Base-by-base conservation (phyloP, 2,797 vertebrate species). In the Oreortyx pictus region DNA sequence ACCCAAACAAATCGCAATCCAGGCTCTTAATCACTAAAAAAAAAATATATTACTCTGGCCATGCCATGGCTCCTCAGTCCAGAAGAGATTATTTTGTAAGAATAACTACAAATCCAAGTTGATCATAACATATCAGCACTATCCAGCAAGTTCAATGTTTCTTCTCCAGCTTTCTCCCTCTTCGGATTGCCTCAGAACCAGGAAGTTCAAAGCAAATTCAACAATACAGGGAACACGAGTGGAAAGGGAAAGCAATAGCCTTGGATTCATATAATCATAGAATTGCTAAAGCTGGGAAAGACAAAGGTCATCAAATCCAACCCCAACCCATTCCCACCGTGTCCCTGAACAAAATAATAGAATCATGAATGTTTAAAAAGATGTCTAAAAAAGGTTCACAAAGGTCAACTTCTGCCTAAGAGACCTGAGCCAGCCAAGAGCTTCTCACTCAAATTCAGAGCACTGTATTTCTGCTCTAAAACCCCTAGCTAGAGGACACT, bases 151-250 rank as follows among this genome's bases (percentile, higher is more conserved):
- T 17, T 62, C 49, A n/a, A 0, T 24, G 8, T n/a, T 61, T 31
- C 54, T n/a, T 13, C 33, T 14, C 33, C 24, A 44, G 35, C 7
- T 8, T 14, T 9, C 19, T 65, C 24, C 60, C 33, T 75, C 23
- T 81, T 66, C 2, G 1, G 82, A 19, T 17, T 31, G 31, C 3
- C 31, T n/a, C 13, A 23, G 56, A 18, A 35, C 23, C 14, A 14
- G 6, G 27, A 10, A 7, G 18, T 22, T 47, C 50, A 29, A 2
- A 3, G 43, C 3, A 37, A 43, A 20, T 2, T 56, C 52, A 74
- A 4, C 27, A 22, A 0, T 31, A 9, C 31, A 4, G 41, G n/a
- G 66, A 24, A 23, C 1, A 6, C 0, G 7, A 24, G 5, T 0
- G 6, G 49, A 8, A 15, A 47, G 43, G 37, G 41, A 14, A 29